Conservation (phyloP, 2,113 vertebrate species). For the Gila orcuttii region DNA sequence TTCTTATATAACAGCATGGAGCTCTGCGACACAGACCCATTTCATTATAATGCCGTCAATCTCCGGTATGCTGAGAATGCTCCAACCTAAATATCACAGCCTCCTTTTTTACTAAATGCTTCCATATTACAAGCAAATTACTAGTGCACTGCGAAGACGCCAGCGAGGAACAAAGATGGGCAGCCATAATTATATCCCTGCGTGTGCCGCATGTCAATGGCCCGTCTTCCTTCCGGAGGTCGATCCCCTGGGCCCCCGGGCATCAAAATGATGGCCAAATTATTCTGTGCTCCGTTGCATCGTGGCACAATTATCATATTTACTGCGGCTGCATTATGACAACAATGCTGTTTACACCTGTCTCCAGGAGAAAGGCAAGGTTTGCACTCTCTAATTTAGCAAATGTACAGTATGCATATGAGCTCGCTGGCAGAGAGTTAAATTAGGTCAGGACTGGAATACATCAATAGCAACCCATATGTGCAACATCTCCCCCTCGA, state of each 20-base stretch:
- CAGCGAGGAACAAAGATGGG: conserved; percentile 78
- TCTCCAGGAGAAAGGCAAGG: conserved; percentile 69
- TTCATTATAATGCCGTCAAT: conserved; percentile 58
- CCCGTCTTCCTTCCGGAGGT: conserved; percentile 72
- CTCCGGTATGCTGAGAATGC: conserved; percentile 71
- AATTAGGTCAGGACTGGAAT: conserved; percentile 84
- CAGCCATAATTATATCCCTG: conserved; percentile 80
- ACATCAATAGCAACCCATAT: conserved; percentile 82
- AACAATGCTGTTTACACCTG: conserved; percentile 81
- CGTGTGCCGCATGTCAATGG: conserved; percentile 80
- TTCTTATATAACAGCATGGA: conserved; percentile 36
- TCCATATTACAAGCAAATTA: conserved; percentile 81
- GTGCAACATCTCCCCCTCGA: conserved; percentile 69
- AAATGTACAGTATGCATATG: conserved; percentile 83
- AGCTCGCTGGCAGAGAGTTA: conserved; percentile 80
- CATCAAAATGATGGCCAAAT: conserved; percentile 82
- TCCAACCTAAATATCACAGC: conserved; percentile 61
- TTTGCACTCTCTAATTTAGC: conserved; percentile 77
- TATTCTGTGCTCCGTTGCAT: conserved; percentile 75
- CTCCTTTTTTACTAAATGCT: conserved; percentile 72
- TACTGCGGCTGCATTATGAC: conserved; percentile 75
- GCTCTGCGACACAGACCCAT: conserved; percentile 44
- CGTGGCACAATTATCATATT: conserved; percentile 74
- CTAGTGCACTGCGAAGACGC: conserved; percentile 73
- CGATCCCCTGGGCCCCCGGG: conserved; percentile 74